Evolutionary conservation across 2,888 invertebrate genomes (phyloP).

Genomic region (Arctia plantaginis): DNA sequence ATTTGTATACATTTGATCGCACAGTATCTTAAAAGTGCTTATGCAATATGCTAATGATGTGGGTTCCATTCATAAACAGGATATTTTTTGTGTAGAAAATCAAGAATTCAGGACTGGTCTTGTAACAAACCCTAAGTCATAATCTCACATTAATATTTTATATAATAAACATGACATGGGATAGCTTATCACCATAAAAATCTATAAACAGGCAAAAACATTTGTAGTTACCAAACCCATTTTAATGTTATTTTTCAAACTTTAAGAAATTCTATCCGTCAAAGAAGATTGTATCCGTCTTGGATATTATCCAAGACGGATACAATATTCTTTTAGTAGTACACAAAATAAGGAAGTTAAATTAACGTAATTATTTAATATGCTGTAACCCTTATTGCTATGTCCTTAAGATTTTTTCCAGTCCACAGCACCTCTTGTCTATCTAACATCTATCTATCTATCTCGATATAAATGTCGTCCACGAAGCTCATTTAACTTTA

Average conservation of each 20-base stretch:
- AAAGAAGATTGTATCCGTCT: too few relatives aligned
- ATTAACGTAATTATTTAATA: conserved; percentile 1
- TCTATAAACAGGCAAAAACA: too few relatives aligned
- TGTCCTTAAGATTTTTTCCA: neutral
- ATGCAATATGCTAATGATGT: neutral
- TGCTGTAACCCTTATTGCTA: neutral
- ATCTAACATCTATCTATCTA: neutral
- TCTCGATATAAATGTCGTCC: neutral
- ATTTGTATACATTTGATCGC: neutral
- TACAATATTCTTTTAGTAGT: too few relatives aligned
- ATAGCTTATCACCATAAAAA: too few relatives aligned
- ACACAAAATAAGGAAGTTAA: too few relatives aligned
- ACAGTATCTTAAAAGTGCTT: neutral
- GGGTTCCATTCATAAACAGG: neutral
- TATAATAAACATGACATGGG: too few relatives aligned
- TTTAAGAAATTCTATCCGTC: neutral
- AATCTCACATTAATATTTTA: neutral
- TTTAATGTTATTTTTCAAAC: too few relatives aligned
- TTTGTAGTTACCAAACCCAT: too few relatives aligned
- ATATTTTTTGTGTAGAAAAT: neutral
- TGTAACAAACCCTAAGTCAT: neutral
- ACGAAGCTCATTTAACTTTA: neutral
- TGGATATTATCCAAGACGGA: too few relatives aligned
- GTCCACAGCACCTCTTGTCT: neutral
- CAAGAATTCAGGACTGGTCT: neutral